Evolutionary conservation across 2,113 vertebrate species (phyloP), one percentile per base, ranked within the genome.

Genomic region (Corythoichthys haematopterus): DNA sequence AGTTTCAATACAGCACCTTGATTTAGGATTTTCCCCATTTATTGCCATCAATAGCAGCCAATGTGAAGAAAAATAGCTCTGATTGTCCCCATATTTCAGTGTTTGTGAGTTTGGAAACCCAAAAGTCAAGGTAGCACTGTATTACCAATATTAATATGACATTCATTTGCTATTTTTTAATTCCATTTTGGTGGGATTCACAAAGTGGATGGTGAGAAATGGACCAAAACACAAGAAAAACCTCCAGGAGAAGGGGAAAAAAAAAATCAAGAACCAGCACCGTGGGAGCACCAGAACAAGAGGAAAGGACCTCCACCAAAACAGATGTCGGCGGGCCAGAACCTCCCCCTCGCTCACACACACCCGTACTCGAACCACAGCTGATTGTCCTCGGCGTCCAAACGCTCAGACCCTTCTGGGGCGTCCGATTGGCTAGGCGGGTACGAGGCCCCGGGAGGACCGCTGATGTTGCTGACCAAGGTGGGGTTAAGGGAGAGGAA

Each of bases 361-460:
- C 97, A 99, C 77, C 97, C 97, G 73, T 98, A 99, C 85, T 99
- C 97, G 43, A 95, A 98, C 97, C 97, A 99, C 85, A 98, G 82
- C 67, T 96, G 93, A 69, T 87, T 94, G 76, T 98, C 96, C 84
- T 98, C 96, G 68, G 94, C 90, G 37, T 91, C 89, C 15, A 92
- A 86, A 60, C 82, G 71, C 45, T 72, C 82, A 69, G 87, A 79
- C 64, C 69, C 69, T 7, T 8, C 51, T 67, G 79, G 84, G 61
- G 75, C 72, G 1, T 82, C 87, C 43, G 80, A 69, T 62, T 78
- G 83, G 74, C 68, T 74, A n/a, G 43, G 43, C 67, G 68, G 78
- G 62, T 73, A 85, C 64, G 80, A 87, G 0, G 47, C 60, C 66
- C 80, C 71, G 11, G 96, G 95, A 60, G 93, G 85, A 20, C 93